These are phyloP conservation scores for Vespertilio murinus DNA, from an alignment of 2,797 vertebrate genomes.

Conservation along the genomic window DNA sequence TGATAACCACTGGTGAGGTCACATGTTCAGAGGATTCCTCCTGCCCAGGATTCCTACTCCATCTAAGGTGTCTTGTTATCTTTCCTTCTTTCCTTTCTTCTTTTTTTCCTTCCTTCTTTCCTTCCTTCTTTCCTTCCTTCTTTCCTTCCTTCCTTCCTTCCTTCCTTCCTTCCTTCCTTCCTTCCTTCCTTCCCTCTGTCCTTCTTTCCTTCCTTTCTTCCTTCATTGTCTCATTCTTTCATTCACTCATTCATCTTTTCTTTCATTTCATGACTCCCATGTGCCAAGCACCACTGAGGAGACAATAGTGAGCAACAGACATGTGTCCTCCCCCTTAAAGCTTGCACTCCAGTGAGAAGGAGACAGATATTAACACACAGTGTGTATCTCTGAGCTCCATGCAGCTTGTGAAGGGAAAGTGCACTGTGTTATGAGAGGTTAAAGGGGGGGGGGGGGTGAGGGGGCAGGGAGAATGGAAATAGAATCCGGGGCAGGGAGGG, in stretches of 20 bases:
- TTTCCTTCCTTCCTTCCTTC: too few relatives aligned
- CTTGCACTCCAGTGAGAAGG: not conserved
- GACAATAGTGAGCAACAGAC: not conserved
- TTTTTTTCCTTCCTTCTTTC: too few relatives aligned
- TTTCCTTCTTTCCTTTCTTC: too few relatives aligned
- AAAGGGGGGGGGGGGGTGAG: too few relatives aligned
- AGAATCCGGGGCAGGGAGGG: not conserved
- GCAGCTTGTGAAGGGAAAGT: not conserved
- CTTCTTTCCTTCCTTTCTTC: too few relatives aligned
- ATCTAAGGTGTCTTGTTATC: not conserved
- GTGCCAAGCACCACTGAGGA: not conserved
- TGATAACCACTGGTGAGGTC: not conserved
- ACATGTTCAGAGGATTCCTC: not conserved
- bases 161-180: too few relatives aligned
- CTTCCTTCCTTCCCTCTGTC: not conserved
- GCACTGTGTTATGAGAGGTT: not conserved
- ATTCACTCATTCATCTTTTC: not conserved
- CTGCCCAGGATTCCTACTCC: not conserved
- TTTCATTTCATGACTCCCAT: not conserved
- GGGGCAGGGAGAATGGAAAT: too few relatives aligned
- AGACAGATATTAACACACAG: accelerated
- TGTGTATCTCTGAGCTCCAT: not conserved
- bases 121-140: too few relatives aligned
- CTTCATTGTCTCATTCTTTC: too few relatives aligned
- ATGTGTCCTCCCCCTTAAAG: accelerated